phyloP scores from a whole-genome alignment of 1,140 invertebrate genomes.

The Drosophila ironensis region DNA sequence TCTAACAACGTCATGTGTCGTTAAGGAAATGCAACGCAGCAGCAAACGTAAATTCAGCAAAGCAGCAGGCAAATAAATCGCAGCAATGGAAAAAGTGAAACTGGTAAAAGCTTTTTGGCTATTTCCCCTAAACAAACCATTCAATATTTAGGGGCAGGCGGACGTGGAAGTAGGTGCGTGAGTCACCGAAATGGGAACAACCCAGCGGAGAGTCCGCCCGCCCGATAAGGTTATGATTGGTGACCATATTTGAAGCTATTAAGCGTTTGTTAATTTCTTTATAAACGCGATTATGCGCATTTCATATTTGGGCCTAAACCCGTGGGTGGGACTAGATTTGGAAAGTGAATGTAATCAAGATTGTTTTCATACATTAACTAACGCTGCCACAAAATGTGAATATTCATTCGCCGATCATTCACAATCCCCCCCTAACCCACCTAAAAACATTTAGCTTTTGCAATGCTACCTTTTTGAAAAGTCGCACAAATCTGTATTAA shows the following conservation, averaged over 20 bases:
- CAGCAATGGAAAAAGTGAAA: slow-evolving; percentile 64
- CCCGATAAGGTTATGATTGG: slow-evolving; percentile 42
- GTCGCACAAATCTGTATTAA: too few relatives aligned
- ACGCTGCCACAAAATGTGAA: not conserved
- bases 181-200: slow-evolving; percentile 49
- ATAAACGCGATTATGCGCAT: slow-evolving; percentile 24
- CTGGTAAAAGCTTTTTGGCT: slow-evolving; percentile 59
- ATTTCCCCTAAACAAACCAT: slow-evolving; percentile 2
- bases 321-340: slow-evolving; percentile 32
- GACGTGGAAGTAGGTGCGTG: slow-evolving; percentile 1
- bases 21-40: not conserved
- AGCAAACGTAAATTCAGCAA: slow-evolving; percentile 11
- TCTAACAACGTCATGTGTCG: too few relatives aligned
- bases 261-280: slow-evolving; percentile 46
- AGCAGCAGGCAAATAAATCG: slow-evolving; percentile 3
- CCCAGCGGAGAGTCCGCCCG: slow-evolving; percentile 8
- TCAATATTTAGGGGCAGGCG: not conserved
- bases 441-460: too few relatives aligned
- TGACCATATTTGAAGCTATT: slow-evolving; percentile 51
- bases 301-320: slow-evolving; percentile 27
- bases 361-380: too few relatives aligned
- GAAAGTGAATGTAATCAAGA: slow-evolving; percentile 36
- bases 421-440: too few relatives aligned
- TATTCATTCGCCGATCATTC: too few relatives aligned
- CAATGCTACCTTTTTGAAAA: too few relatives aligned